A percentile compares a stretch with the other conserved stretches of the same genome.
Evolutionary conservation across 53 echinoderm and acorn worm genomes (phyloP).

Genomic region (Holothuria scabra): DNA sequence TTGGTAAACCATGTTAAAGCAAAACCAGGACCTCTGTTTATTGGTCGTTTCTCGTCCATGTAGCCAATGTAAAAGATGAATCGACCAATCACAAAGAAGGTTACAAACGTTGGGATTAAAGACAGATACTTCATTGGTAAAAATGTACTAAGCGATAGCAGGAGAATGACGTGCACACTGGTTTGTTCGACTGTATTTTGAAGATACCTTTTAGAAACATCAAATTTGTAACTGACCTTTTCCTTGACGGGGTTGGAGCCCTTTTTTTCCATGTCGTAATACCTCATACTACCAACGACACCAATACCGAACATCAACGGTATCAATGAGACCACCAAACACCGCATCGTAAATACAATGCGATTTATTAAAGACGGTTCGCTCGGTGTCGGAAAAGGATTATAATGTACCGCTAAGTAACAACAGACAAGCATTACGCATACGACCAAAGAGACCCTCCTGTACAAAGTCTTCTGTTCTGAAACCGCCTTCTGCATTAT

Average conservation of each 20-base stretch:
- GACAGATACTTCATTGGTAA: background rate
- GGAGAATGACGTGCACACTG: constrained; percentile 17
- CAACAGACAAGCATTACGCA: too few relatives aligned
- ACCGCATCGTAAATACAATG: constrained; percentile 14
- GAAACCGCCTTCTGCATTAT: too few relatives aligned
- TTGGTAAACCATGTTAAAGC: background rate
- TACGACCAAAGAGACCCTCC: too few relatives aligned
- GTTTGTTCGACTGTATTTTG: constrained; percentile 49
- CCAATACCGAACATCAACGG: constrained; percentile 15
- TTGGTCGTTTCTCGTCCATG: constrained; percentile 4
- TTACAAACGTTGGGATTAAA: constrained; percentile 14
- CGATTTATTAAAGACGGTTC: constrained; percentile 1
- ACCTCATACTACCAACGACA: background rate
- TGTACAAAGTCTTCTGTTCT: too few relatives aligned
- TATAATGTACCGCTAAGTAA: constrained; percentile 3
- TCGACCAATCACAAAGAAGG: constrained; percentile 34
- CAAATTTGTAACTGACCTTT: background rate
- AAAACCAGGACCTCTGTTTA: constrained; percentile 32
- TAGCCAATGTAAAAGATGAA: constrained; percentile 20
- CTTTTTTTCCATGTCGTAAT: constrained; percentile 24
- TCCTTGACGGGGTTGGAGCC: constrained; percentile 31
- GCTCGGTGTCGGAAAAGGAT: constrained; percentile 16
- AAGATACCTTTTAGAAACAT: constrained; percentile 1
- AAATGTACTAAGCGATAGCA: constrained; percentile 3
- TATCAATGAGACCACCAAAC: constrained; percentile 14